A percentile compares a stretch with the other conserved stretches of the same genome.
phyloP scores from a whole-genome alignment of 2,797 vertebrate species.

The Micrastur ruficollis region DNA sequence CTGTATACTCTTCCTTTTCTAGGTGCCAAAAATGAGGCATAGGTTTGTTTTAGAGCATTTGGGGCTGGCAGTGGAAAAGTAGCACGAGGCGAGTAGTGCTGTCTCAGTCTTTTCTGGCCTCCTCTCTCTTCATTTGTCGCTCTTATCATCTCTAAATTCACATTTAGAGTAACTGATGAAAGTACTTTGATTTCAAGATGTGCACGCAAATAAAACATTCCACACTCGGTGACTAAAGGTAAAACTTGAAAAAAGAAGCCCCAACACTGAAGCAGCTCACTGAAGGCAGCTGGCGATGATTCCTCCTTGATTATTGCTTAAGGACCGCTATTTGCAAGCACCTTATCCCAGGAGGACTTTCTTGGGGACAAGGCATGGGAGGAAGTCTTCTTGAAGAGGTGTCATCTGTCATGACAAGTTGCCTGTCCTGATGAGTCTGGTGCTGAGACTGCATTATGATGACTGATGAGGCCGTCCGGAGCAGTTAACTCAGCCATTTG shows the following conservation, averaged over 20 bases:
- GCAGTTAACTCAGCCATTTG: slow-evolving; percentile 68
- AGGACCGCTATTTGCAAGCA: not conserved
- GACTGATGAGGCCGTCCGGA: slow-evolving; percentile 59
- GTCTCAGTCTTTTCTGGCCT: slow-evolving; percentile 3
- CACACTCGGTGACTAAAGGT: not conserved
- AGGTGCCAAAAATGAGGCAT: not conserved
- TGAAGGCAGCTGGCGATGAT: not conserved
- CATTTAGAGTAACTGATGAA: slow-evolving; percentile 13
- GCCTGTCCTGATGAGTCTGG: slow-evolving; percentile 52
- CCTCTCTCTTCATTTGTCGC: not conserved
- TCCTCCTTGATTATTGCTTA: slow-evolving; percentile 20
- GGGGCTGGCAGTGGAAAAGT: not conserved
- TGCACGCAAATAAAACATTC: not conserved
- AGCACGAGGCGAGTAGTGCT: not conserved
- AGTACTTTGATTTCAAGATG: not conserved
- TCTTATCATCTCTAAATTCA: slow-evolving; percentile 30
- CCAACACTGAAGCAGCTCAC: not conserved
- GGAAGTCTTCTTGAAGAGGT: slow-evolving; percentile 29
- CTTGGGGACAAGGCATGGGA: slow-evolving; percentile 3
- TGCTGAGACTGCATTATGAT: slow-evolving; percentile 55
- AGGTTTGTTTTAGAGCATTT: not conserved
- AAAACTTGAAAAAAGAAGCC: not conserved
- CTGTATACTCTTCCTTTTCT: not conserved
- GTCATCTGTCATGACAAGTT: slow-evolving; percentile 64
- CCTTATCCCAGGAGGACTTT: slow-evolving; percentile 19